phyloP scores from a whole-genome alignment of 2,797 vertebrate species.

The Alectoris magna region DNA sequence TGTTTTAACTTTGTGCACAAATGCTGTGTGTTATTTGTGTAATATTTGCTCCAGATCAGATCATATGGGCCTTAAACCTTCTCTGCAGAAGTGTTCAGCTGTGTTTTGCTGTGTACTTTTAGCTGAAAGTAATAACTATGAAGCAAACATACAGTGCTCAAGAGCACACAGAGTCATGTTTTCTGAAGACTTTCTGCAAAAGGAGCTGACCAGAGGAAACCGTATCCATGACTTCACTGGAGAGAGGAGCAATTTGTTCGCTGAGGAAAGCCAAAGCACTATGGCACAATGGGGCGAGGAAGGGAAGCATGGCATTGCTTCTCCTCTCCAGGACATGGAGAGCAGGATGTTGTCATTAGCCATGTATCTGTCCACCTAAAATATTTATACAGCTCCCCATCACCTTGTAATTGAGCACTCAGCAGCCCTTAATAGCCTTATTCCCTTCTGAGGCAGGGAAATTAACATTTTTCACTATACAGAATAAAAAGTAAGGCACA shows the following conservation, averaged over 20 bases:
- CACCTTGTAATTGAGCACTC: background rate
- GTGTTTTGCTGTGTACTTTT: background rate
- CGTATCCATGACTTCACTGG: rapidly evolving
- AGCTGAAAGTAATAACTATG: background rate
- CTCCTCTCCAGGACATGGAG: background rate
- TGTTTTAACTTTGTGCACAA: background rate
- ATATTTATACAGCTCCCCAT: background rate
- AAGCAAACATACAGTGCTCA: rapidly evolving
- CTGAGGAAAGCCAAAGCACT: background rate
- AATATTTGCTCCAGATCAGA: background rate
- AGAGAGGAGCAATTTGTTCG: background rate
- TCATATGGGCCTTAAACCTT: background rate
- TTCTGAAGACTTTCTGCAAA: background rate
- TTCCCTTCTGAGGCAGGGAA: background rate
- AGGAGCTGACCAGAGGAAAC: background rate
- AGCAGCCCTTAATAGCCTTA: background rate
- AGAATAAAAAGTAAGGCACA: background rate
- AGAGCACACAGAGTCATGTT: background rate
- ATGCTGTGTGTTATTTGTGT: background rate
- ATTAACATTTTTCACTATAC: background rate
- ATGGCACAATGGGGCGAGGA: rapidly evolving
- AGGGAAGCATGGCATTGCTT: background rate
- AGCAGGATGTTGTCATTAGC: background rate
- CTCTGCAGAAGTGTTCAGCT: background rate
- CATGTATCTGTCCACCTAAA: background rate